Evolutionary conservation across 2,888 invertebrate genomes (phyloP).

Genomic region (Cartodere bifasciata): DNA sequence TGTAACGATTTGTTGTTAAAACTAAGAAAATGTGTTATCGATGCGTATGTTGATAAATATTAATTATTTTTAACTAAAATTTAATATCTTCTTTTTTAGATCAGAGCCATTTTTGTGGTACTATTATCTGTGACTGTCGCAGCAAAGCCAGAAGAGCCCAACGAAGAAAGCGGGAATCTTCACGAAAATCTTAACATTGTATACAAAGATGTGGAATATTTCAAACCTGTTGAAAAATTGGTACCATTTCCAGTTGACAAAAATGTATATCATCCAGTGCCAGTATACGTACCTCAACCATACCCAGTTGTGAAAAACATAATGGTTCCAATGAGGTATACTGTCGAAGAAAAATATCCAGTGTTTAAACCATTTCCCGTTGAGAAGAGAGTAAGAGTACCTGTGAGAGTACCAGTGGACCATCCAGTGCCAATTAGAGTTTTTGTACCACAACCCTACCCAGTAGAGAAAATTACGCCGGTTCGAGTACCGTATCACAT

Average conservation of each 20-base stretch:
- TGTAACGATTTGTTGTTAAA: too few relatives aligned
- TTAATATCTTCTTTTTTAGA: too few relatives aligned
- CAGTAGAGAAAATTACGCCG: slow-evolving; percentile 39
- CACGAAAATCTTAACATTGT: not conserved
- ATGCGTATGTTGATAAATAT: too few relatives aligned
- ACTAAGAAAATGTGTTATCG: too few relatives aligned
- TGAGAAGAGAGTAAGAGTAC: slow-evolving; percentile 48
- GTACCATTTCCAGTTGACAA: slow-evolving; percentile 45
- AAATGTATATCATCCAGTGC: slow-evolving; percentile 37
- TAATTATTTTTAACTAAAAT: too few relatives aligned
- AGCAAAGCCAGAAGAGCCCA: slow-evolving; percentile 5
- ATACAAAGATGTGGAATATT: slow-evolving; percentile 3
- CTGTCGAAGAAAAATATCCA: slow-evolving; percentile 36
- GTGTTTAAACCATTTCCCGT: slow-evolving; percentile 45
- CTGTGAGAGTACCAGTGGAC: slow-evolving; percentile 47
- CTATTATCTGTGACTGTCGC: slow-evolving; percentile 5
- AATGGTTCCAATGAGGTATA: slow-evolving; percentile 46
- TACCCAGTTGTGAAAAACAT: slow-evolving; percentile 50
- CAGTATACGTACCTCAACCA: slow-evolving; percentile 54
- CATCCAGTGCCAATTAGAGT: slow-evolving; percentile 38
- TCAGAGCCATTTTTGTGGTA: too few relatives aligned
- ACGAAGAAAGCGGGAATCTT: slow-evolving; percentile 1
- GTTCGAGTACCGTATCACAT: slow-evolving; percentile 16
- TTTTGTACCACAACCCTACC: slow-evolving; percentile 53
- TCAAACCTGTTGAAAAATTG: slow-evolving; percentile 47